Evolutionary conservation across 2,888 invertebrate genomes (phyloP), one percentile per base, ranked within the genome.

Genomic region (Prenolepis imparis): DNA sequence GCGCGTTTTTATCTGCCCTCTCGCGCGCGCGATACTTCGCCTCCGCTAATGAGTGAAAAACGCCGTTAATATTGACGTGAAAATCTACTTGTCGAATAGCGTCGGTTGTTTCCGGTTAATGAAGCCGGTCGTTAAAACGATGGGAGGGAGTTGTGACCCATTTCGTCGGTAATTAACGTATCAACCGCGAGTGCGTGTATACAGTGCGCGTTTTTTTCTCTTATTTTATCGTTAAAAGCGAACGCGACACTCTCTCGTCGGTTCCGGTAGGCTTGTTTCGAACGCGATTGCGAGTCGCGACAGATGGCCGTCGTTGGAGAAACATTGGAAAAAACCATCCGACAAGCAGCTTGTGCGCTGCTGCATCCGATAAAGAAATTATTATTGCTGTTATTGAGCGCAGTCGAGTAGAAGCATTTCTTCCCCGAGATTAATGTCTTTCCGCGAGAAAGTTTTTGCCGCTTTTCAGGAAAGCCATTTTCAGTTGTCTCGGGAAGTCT

Each of bases 41-140:
- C 44, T 73, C 4, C 64, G 63, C 61, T 89, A 90, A 89, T 82
- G 89, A 82, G 73, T 48, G 55, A 41, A 68, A 74, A 87, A 83
- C 77, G 59, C 83, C 81, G 90, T 90, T 86, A 88, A 88, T 85
- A 87, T 88, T 75, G 67, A 78, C 77, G 82, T 39, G 82, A 68
- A 84, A 89, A 84, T 90, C 83, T 84, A 90, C 84, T 87, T 88
- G 90, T 88, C 88, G 86, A 87, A 88, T 87, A 87, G 84, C 80
- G 84, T 77, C 83, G 85, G 63, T 82, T 74, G 39, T 81, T 36
- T 39, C 66, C 48, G n/a, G 74, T 74, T 86, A 87, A 89, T 85
- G 89, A 88, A 90, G 72, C 84, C 80, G 84, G 84, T 87, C 87
- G 87, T 88, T 88, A 88, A 87, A 89, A 73, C 85, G 66, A 48